A percentile compares a stretch with the other conserved stretches of the same genome.
Conservation (phyloP, 2,888 invertebrate species). For the Rhingia campestris region DNA sequence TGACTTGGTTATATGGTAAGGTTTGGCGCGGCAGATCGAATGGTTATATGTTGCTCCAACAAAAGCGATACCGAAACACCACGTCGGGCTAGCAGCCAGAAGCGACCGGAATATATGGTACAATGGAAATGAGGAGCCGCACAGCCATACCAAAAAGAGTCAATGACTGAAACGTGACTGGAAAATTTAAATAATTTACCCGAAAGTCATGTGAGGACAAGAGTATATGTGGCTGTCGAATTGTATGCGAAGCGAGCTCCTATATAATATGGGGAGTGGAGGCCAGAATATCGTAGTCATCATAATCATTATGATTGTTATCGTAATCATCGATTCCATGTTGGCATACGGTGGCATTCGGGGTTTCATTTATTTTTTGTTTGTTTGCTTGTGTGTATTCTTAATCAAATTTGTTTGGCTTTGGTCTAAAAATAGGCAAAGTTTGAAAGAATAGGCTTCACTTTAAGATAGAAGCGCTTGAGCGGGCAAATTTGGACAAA, state of each 20-base stretch:
- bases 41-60: constrained; percentile 38
- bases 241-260: not conserved
- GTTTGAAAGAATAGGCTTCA: no score
- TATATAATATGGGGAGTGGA: constrained; percentile 16
- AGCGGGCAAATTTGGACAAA: no score
- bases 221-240: constrained; percentile 2
- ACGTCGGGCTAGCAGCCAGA: constrained; percentile 15
- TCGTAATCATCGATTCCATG: constrained; percentile 52
- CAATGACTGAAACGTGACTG: constrained; percentile 74
- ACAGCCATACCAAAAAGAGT: constrained; percentile 66
- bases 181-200: constrained; percentile 73
- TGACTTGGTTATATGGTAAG: constrained; percentile 43
- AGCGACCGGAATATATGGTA: constrained; percentile 50
- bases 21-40: constrained; percentile 41
- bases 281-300: constrained; percentile 39
- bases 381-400: constrained; percentile 12
- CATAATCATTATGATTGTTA: constrained; percentile 50
- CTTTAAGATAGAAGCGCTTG: no score
- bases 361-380: not conserved
- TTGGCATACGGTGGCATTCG: constrained; percentile 44
- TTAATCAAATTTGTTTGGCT: constrained; percentile 24
- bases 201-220: constrained; percentile 58
- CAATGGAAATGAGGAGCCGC: constrained; percentile 65
- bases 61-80: constrained; percentile 45
- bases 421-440: no score